Conservation (phyloP, 2,797 vertebrate species). For the Spatula versicolor region DNA sequence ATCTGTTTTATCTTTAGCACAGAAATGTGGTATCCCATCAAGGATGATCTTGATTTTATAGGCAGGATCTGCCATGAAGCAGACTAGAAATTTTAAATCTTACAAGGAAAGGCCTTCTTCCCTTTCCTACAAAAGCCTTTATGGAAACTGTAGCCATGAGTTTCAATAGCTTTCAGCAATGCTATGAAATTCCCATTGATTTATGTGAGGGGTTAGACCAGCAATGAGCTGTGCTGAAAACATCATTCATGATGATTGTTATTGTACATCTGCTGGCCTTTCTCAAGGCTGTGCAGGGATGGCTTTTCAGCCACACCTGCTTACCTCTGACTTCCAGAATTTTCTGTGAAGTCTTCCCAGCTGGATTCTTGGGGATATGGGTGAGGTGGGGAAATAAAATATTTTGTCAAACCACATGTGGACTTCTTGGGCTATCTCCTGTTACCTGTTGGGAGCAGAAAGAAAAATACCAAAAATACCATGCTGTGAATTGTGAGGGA, state of each 20-base stretch:
- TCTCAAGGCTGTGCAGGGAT: neutral
- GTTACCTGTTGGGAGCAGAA: neutral
- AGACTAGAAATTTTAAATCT: neutral
- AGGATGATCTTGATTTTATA: neutral
- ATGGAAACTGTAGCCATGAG: neutral
- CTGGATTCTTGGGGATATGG: neutral
- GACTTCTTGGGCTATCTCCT: neutral
- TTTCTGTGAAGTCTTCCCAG: neutral
- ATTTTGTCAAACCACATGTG: neutral
- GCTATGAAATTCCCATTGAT: accelerated
- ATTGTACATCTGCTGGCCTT: neutral
- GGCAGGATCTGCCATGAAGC: neutral
- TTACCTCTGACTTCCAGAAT: neutral
- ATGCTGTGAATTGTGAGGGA: neutral
- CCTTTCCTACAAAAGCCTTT: neutral
- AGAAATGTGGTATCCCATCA: neutral
- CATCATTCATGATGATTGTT: neutral
- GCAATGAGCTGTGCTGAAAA: neutral
- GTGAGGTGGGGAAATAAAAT: neutral
- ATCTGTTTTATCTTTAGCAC: neutral
- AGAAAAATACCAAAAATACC: neutral
- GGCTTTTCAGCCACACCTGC: neutral
- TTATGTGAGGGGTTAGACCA: neutral
- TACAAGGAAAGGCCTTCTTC: neutral
- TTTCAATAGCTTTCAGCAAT: neutral